Evolutionary conservation across 2,888 invertebrate species (phyloP), one percentile per base, ranked within the genome.

Genomic region (Acrobasis suavella): DNA sequence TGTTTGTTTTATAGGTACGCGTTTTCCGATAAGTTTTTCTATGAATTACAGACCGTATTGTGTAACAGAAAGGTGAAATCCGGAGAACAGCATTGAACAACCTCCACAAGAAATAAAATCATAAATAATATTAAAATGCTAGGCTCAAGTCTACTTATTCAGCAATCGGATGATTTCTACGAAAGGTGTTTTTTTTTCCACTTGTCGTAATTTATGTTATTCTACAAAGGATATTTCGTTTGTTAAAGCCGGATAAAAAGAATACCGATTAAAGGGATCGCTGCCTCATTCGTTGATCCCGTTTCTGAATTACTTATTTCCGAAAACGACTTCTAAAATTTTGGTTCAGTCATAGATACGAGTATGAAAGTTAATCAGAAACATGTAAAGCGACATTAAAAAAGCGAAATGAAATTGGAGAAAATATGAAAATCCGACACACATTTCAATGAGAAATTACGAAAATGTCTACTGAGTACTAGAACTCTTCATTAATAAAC

Each of bases 301-400:
- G 32, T 6, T 32, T 32, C 7, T 32, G 32, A 32, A 32, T n/a
- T 32, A 32, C 32, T 32, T 32, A 32, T 32, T 32, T 32, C 32
- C 32, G 32, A 32, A 32, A 32, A 32, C 22, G 2, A 59, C 72
- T 69, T 70, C 75, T 71, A 68, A 64, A 69, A 54, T 65, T 77
- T 73, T 83, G 90, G 91, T 91, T 91, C 91, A 92, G 91, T 84
- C 91, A 92, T 83, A 83, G 82, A 85, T 74, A 32, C 32, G 32
- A 32, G 32, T 32, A 71, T 72, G 73, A 69, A 69, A 65, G 75
- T 78, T 76, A 78, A 74, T 77, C 70, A 73, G 65, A 79, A 85
- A 90, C 87, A 88, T 73, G 78, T 80, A 89, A 92, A 91, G 91
- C 91, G 85, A 90, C 82, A 85, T 82, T 77, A 80, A 83, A 78